These are phyloP conservation scores for Strigops habroptila DNA, from an alignment of 2,113 vertebrate genomes.

Conservation along the genomic window DNA sequence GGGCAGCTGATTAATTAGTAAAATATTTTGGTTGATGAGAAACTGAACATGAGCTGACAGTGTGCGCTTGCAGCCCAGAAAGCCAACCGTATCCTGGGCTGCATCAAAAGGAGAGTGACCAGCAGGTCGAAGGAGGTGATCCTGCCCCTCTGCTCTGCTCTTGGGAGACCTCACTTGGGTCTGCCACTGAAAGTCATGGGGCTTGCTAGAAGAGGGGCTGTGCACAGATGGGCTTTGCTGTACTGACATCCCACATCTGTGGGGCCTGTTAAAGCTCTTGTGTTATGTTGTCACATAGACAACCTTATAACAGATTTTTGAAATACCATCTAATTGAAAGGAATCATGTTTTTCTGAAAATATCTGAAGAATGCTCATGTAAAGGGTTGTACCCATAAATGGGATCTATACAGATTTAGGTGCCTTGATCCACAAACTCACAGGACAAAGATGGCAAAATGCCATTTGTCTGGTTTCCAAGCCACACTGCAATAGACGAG, in stretches of 20 bases:
- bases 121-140: not conserved
- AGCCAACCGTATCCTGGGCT: not conserved
- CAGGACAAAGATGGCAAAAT: not conserved
- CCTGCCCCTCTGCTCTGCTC: not conserved
- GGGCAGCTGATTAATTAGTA: not conserved
- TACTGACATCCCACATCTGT: not conserved
- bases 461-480: not conserved
- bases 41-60: not conserved
- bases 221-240: not conserved
- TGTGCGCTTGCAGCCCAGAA: not conserved
- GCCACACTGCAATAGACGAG: not conserved
- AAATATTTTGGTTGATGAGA: not conserved
- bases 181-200: not conserved
- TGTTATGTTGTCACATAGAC: fast-evolving
- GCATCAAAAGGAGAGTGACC: not conserved
- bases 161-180: not conserved
- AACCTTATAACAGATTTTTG: not conserved
- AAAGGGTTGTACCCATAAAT: not conserved
- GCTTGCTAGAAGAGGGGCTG: not conserved
- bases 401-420: not conserved
- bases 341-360: not conserved
- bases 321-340: not conserved
- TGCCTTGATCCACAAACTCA: not conserved
- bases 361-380: not conserved
- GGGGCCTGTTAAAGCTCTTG: not conserved